Evolutionary conservation across 1,140 invertebrate species (phyloP), one percentile per base, ranked within the genome.

Genomic region (Neomicropteryx cornuta): DNA sequence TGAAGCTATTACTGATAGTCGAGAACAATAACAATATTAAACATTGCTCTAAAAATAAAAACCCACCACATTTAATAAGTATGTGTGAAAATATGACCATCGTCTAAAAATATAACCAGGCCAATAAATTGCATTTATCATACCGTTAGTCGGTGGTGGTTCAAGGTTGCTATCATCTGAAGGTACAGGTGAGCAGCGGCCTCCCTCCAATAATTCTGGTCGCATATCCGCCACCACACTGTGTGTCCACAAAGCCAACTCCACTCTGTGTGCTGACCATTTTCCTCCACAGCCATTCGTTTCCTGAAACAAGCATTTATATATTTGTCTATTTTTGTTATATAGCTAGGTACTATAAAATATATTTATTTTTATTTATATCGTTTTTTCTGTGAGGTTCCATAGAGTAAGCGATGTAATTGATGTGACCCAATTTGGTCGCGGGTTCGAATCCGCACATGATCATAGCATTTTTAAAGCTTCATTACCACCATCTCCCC

Each of bases 171-270:
- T 76, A 40, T 71, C 68, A 48, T 71, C 70, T 27, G 65, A 68
- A 24, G 66, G 61, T 22, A 64, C 45, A 8, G 62, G 56, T 23
- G 61, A 62, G n/a, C n/a, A n/a, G n/a, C n/a, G n/a, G 23, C 55
- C 60, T 8, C 63, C 59, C 42, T 85, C 79, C 14, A 93, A 66
- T 38, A 92, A 62, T 51, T 87, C 79, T 19, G 87, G 86, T 56
- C 87, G 82, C 45, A 87, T 56, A 46, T 92, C 85, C 27, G 79
- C 78, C 31, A 86, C 76, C 20, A 92, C 77, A 55, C 84, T 88
- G 62, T 92, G 87, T 38, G 87, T 84, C 88, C 88, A 95, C 29
- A 95, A 56, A 4, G 89, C 86, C 47, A 92, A 57, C 61, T 95
- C 90, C 18, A 95, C 85, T 55, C 75, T 73, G 62, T 89, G 87